These are phyloP conservation scores for Poecilia wingei DNA, from an alignment of 2,797 vertebrate genomes.

Conservation along the genomic window DNA sequence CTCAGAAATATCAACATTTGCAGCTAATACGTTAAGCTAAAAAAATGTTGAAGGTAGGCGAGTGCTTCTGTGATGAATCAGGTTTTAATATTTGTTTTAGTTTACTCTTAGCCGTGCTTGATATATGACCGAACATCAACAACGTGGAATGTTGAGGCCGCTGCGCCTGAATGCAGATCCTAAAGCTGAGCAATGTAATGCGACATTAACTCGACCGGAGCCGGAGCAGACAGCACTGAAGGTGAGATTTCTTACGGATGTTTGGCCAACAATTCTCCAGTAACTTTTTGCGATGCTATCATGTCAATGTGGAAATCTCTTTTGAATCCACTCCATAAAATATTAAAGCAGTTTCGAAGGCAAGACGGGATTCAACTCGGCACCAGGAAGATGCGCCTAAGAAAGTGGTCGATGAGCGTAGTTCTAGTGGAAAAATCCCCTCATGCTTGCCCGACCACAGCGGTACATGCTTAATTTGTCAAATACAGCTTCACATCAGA, in stretches of 20 bases:
- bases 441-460: background rate
- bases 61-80: slow-evolving; percentile 11
- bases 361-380: background rate
- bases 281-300: background rate
- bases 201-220: background rate
- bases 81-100: background rate
- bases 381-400: background rate
- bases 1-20: slow-evolving; percentile 46
- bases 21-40: background rate
- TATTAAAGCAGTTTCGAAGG: background rate
- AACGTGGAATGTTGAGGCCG: background rate
- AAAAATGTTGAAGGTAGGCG: background rate
- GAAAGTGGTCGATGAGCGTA: background rate
- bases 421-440: background rate
- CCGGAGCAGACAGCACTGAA: background rate
- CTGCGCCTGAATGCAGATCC: background rate
- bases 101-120: slow-evolving; percentile 8
- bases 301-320: background rate
- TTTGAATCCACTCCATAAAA: background rate
- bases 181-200: background rate
- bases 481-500: slow-evolving; percentile 39
- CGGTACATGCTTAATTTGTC: slow-evolving; percentile 36
- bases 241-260: background rate
- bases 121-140: background rate
- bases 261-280: background rate